A percentile compares a stretch with the other conserved stretches of the same genome.
These are phyloP conservation scores for Callinectes sapidus DNA, from an alignment of 2,888 invertebrate genomes.

Conservation along the genomic window DNA sequence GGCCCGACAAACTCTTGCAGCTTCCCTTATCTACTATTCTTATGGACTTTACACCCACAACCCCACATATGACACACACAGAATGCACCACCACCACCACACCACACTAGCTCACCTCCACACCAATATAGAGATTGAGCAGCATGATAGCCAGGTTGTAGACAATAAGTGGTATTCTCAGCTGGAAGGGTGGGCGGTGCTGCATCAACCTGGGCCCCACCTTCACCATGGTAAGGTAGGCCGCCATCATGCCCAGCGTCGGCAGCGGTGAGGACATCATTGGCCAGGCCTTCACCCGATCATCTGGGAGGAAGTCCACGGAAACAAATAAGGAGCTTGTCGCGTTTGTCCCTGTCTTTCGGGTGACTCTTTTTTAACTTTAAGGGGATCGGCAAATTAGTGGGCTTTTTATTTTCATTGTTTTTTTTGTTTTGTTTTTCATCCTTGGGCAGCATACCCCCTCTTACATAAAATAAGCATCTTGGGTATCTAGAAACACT, in stretches of 20 bases:
- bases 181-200: constrained; percentile 84
- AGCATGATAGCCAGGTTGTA: constrained; percentile 90
- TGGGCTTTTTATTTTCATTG: too few relatives aligned
- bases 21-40: too few relatives aligned
- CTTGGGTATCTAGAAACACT: neutral
- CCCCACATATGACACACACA: neutral
- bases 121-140: constrained; percentile 89
- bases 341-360: too few relatives aligned
- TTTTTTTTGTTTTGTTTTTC: too few relatives aligned
- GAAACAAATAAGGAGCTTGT: neutral
- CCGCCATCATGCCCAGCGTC: constrained; percentile 82
- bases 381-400: too few relatives aligned
- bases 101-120: constrained; percentile 80
- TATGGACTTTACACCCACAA: too few relatives aligned
- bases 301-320: constrained; percentile 77
- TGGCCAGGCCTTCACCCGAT: constrained; percentile 89
- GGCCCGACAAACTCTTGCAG: too few relatives aligned
- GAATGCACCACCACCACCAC: neutral
- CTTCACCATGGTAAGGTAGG: constrained; percentile 87
- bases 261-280: constrained; percentile 88
- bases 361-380: too few relatives aligned
- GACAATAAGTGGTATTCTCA: constrained; percentile 86
- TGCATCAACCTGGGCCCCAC: constrained; percentile 89
- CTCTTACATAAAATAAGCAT: too few relatives aligned
- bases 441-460: too few relatives aligned